Evolutionary conservation across 2,888 invertebrate genomes (phyloP).

Genomic region (Sialis lutaria): DNA sequence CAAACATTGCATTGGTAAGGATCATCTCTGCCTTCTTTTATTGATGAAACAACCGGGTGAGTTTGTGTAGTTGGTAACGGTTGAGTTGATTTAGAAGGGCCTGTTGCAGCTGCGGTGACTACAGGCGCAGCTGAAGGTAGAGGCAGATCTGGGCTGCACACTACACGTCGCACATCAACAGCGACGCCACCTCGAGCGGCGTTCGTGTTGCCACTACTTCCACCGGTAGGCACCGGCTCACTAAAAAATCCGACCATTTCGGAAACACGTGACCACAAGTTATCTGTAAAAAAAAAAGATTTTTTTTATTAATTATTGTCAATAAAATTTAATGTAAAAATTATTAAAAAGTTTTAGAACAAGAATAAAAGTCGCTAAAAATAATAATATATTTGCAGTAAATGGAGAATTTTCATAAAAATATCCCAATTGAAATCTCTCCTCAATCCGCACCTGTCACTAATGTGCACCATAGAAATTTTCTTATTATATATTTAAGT

Average conservation of each 20-base stretch:
- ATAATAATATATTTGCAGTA: no score
- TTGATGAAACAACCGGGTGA: conserved; percentile 21
- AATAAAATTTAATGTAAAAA: no score
- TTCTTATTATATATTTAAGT: no score
- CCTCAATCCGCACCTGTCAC: no score
- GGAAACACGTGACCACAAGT: conserved; percentile 25
- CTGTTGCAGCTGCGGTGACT: conserved; percentile 3
- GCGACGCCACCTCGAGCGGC: conserved; percentile 17
- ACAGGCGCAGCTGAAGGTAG: conserved; percentile 21
- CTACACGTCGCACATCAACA: conserved; percentile 30
- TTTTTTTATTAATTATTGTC: conserved; percentile 12
- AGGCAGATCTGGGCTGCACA: conserved; percentile 40
- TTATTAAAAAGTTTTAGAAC: no score
- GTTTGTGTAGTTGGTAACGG: conserved; percentile 11
- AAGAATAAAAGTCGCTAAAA: no score
- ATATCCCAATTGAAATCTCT: no score
- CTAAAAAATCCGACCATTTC: conserved; percentile 35
- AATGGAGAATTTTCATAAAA: no score
- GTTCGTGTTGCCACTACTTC: conserved; percentile 16
- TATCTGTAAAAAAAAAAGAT: conserved; percentile 27
- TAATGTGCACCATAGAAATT: no score
- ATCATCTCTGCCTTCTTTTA: conserved; percentile 31
- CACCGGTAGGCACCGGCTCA: conserved; percentile 24
- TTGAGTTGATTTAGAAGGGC: conserved; percentile 26
- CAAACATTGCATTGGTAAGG: conserved; percentile 82